Conservation (phyloP, 2,113 vertebrate species). For the Corapipo altera region DNA sequence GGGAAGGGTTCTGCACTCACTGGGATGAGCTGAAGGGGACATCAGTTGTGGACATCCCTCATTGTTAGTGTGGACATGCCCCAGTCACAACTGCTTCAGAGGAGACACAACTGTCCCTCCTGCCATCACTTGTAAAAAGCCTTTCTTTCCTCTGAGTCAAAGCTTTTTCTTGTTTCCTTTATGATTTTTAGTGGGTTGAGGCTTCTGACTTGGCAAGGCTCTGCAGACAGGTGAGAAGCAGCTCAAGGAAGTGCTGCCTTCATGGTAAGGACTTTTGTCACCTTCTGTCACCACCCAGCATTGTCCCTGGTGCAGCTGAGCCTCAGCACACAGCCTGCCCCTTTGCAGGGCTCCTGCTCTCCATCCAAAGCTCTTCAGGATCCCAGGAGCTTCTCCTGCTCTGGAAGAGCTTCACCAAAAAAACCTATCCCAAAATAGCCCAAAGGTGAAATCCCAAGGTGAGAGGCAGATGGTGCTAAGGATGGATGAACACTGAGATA, state of each 20-base stretch:
- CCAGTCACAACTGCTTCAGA: not conserved
- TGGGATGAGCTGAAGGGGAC: not conserved
- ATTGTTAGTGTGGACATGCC: not conserved
- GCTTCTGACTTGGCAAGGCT: not conserved
- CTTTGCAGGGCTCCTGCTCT: not conserved
- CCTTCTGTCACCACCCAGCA: not conserved
- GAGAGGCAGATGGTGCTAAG: not conserved
- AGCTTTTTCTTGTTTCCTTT: not conserved
- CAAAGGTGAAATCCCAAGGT: not conserved
- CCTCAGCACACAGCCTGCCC: not conserved
- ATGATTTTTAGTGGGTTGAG: not conserved
- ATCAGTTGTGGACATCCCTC: not conserved
- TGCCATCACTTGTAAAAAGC: not conserved
- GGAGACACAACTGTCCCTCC: not conserved
- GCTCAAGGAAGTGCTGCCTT: not conserved
- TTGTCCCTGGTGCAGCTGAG: not conserved
- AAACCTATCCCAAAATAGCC: not conserved
- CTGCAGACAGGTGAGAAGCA: not conserved
- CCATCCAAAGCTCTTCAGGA: not conserved
- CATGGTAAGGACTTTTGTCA: not conserved
- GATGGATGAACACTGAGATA: not conserved
- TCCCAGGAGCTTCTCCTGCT: not conserved
- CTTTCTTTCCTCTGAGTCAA: not conserved
- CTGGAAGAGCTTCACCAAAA: not conserved
- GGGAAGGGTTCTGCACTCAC: not conserved